phyloP scores from a whole-genome alignment of 2,113 vertebrate genomes.

The Chaenogobius annularis region DNA sequence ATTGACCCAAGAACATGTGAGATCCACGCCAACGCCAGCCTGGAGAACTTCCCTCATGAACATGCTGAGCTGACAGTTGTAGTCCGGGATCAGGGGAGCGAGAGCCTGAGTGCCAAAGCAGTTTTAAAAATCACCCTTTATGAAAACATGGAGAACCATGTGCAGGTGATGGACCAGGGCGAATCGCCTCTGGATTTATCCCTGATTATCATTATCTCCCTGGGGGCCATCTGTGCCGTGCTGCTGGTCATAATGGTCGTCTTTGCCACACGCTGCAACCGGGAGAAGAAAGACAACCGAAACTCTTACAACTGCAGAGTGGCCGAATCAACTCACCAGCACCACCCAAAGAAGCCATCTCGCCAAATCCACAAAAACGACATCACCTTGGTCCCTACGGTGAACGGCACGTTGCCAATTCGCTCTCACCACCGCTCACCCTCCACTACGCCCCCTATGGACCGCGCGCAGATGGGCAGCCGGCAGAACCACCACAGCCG shows the following conservation, averaged over 20 bases:
- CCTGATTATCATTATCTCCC: conserved; percentile 90
- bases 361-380: conserved; percentile 97
- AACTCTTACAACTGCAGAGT: conserved; percentile 95
- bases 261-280: conserved; percentile 88
- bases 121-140: conserved; percentile 83
- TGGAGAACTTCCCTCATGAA: conserved; percentile 80
- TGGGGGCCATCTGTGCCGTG: conserved; percentile 85
- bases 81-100: conserved; percentile 89
- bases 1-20: conserved; percentile 91
- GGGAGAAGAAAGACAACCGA: conserved; percentile 92
- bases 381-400: conserved; percentile 91
- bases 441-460: conserved; percentile 86
- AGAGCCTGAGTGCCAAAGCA: conserved; percentile 87
- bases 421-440: conserved; percentile 92
- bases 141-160: conserved; percentile 81
- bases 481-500: conserved; percentile 93
- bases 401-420: conserved; percentile 93
- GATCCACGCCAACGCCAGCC: conserved; percentile 87
- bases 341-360: conserved; percentile 92
- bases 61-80: conserved; percentile 82
- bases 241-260: conserved; percentile 92
- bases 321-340: conserved; percentile 92
- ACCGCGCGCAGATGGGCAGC: conserved; percentile 90
- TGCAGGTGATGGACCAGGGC: conserved; percentile 73
- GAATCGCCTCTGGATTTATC: conserved; percentile 82